These are phyloP conservation scores for Cristatella mucedo DNA, from an alignment of 2,888 invertebrate species.

Conservation along the genomic window DNA sequence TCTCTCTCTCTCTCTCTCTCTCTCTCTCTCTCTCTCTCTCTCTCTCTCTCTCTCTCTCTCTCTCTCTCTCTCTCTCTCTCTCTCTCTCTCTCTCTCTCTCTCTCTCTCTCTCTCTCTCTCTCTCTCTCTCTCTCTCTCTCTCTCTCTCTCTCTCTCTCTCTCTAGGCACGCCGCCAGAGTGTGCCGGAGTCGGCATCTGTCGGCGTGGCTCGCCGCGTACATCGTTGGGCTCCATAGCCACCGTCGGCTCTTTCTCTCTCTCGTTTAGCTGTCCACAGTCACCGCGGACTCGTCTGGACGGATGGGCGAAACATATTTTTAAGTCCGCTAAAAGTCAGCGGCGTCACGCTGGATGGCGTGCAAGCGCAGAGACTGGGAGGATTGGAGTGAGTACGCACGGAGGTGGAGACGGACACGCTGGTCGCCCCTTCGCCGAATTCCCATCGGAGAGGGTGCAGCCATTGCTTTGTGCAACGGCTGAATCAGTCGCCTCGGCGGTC, in stretches of 20 bases:
- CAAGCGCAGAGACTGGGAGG: constrained; percentile 12
- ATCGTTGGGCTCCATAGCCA: too few relatives aligned
- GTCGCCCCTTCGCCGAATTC: too few relatives aligned
- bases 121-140: not conserved
- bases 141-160: too few relatives aligned
- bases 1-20: too few relatives aligned
- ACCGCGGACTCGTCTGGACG: constrained; percentile 28
- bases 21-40: too few relatives aligned
- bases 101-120: constrained; percentile 8
- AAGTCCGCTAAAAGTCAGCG: constrained; percentile 10
- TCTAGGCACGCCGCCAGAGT: not conserved
- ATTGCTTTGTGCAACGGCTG: too few relatives aligned
- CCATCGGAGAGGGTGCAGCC: too few relatives aligned
- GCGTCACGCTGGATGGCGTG: constrained; percentile 6
- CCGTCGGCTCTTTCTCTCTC: not conserved
- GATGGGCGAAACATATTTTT: constrained; percentile 24
- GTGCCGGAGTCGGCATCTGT: too few relatives aligned
- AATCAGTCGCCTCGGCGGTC: too few relatives aligned
- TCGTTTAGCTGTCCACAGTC: constrained; percentile 21
- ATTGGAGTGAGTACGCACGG: constrained; percentile 13
- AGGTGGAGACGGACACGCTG: too few relatives aligned
- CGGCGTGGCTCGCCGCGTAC: too few relatives aligned
- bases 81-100: constrained; percentile 4
- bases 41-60: constrained; percentile 9
- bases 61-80: constrained; percentile 9